These are phyloP conservation scores for Amblyornis subalaris DNA, from an alignment of 2,113 vertebrate species.

Conservation along the genomic window DNA sequence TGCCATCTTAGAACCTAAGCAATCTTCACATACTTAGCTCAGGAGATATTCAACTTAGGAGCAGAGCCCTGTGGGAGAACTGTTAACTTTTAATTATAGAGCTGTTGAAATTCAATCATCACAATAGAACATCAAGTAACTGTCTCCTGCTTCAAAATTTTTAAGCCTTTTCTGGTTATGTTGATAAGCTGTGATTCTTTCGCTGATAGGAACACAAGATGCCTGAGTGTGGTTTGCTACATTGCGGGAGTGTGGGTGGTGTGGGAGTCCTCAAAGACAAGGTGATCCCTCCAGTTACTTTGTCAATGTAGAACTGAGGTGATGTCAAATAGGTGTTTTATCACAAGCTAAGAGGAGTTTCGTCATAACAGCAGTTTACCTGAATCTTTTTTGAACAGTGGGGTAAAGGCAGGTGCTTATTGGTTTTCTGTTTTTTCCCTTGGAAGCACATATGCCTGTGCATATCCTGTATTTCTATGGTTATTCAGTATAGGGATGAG, in stretches of 20 bases:
- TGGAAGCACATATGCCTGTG: not conserved
- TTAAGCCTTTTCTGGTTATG: not conserved
- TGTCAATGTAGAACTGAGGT: not conserved
- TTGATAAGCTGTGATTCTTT: not conserved
- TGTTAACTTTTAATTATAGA: not conserved
- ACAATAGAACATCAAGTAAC: not conserved
- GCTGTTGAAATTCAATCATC: not conserved
- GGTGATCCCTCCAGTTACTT: not conserved
- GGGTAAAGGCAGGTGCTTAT: not conserved
- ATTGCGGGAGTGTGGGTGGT: not conserved
- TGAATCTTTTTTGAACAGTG: not conserved
- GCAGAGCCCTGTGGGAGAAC: not conserved
- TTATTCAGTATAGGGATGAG: not conserved
- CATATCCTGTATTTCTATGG: not conserved
- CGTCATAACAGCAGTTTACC: not conserved
- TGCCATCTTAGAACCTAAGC: not conserved
- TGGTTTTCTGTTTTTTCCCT: not conserved
- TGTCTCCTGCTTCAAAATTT: not conserved
- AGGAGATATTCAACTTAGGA: not conserved
- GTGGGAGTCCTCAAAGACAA: not conserved
- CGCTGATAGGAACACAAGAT: not conserved
- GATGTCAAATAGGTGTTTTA: not conserved
- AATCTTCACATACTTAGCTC: not conserved
- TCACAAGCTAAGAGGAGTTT: not conserved
- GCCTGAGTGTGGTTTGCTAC: not conserved